Percentiles rank a stretch among this genome's conserved stretches.
phyloP scores from a whole-genome alignment of 2,888 invertebrate genomes.

The Ornithoptera priamus region DNA sequence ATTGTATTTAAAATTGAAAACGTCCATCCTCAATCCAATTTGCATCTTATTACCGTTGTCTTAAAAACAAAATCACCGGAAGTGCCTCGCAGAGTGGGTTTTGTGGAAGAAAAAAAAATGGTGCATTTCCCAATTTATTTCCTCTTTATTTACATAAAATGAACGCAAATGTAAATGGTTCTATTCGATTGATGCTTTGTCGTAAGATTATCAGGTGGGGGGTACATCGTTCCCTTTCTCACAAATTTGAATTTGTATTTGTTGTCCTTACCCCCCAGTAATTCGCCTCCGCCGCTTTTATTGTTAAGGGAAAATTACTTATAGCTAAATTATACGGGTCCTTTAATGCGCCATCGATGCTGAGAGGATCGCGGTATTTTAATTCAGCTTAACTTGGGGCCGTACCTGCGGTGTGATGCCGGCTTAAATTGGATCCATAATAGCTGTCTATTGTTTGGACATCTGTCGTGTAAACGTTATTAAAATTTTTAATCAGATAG shows the following conservation, averaged over 20 bases:
- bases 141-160: slow-evolving; percentile 65
- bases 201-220: slow-evolving; percentile 51
- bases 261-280: slow-evolving; percentile 39
- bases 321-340: slow-evolving; percentile 76
- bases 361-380: slow-evolving; percentile 57
- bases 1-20: slow-evolving; percentile 24
- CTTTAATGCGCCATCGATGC: slow-evolving; percentile 41
- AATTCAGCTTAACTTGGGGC: slow-evolving; percentile 51
- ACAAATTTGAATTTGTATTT: slow-evolving; percentile 31
- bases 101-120: slow-evolving; percentile 22
- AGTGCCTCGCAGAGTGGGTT: slow-evolving; percentile 34
- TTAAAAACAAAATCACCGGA: slow-evolving; percentile 38
- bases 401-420: slow-evolving; percentile 55
- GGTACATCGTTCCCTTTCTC: slow-evolving; percentile 37
- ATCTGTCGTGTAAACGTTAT: slow-evolving; percentile 16
- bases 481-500: background rate
- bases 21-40: slow-evolving; percentile 31
- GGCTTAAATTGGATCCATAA: slow-evolving; percentile 39
- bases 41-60: slow-evolving; percentile 35
- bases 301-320: slow-evolving; percentile 55
- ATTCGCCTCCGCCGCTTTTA: slow-evolving; percentile 57
- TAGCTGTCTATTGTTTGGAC: slow-evolving; percentile 34
- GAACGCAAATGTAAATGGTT: slow-evolving; percentile 60
- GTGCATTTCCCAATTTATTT: slow-evolving; percentile 39
- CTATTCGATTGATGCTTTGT: slow-evolving; percentile 55